Conservation (phyloP, 2,797 vertebrate genomes). For the Cottoperca gobio region DNA sequence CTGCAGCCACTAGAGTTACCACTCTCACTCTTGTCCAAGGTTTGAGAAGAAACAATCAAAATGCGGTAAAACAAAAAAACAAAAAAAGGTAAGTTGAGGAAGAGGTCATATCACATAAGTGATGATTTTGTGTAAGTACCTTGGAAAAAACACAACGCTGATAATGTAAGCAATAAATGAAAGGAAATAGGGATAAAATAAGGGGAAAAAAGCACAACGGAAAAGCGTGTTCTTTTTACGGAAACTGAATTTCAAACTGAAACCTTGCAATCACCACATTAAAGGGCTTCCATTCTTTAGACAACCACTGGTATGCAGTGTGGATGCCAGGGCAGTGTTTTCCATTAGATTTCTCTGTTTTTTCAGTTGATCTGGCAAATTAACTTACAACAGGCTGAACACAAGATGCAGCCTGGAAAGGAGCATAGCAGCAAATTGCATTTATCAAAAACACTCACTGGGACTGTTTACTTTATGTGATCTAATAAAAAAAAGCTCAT, state of each 20-base stretch:
- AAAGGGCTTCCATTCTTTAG: conserved; percentile 81
- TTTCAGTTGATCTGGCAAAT: conserved; percentile 88
- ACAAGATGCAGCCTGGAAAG: conserved; percentile 85
- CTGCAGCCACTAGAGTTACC: conserved; percentile 62
- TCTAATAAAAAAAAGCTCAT: conserved; percentile 80
- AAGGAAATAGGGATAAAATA: conserved; percentile 79
- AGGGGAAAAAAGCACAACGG: conserved; percentile 68
- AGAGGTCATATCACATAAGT: conserved; percentile 62
- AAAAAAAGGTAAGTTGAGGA: conserved; percentile 51
- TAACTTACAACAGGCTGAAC: conserved; percentile 86
- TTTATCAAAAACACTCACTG: conserved; percentile 85
- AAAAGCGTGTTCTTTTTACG: conserved; percentile 81
- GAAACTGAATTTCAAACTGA: conserved; percentile 83
- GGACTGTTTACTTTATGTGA: conserved; percentile 83
- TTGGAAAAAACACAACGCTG: conserved; percentile 64
- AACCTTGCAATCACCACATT: conserved; percentile 87
- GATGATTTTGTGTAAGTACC: conserved; percentile 53
- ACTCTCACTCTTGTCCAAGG: conserved; percentile 26
- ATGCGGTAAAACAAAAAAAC: conserved; percentile 41
- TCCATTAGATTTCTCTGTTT: conserved; percentile 85
- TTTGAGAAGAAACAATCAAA: conserved; percentile 53
- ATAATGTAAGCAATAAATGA: conserved; percentile 76
- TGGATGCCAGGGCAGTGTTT: conserved; percentile 83
- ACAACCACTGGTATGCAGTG: conserved; percentile 81
- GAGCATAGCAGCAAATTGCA: conserved; percentile 85